phyloP scores from a whole-genome alignment of 1,140 invertebrate genomes.

The Diabrotica undecimpunctata region DNA sequence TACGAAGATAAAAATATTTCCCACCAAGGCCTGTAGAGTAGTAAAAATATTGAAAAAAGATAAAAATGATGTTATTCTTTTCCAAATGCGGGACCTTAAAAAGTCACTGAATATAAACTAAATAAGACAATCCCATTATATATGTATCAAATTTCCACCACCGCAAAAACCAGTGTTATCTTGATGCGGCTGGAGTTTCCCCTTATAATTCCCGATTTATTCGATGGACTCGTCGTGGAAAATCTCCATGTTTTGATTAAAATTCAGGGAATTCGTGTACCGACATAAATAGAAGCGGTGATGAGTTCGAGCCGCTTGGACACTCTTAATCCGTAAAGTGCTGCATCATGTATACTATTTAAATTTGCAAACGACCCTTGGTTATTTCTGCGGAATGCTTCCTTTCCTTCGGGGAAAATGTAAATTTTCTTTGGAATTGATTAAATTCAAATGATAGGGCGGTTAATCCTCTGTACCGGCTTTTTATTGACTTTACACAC shows the following conservation, averaged over 20 bases:
- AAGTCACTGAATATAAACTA: too few species aligned
- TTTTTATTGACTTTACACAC: conserved; percentile 9
- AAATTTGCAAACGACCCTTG: conserved; percentile 42
- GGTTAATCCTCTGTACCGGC: conserved; percentile 10
- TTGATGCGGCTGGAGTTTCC: neutral
- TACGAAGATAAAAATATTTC: too few species aligned
- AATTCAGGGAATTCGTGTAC: conserved; percentile 12
- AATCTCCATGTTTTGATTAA: conserved; percentile 6
- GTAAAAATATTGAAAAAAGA: too few species aligned
- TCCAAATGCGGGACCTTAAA: too few species aligned
- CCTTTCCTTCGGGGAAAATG: conserved; percentile 5
- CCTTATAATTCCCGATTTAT: neutral
- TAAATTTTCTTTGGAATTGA: conserved; percentile 13
- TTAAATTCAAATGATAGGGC: conserved; percentile 11
- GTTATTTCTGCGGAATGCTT: conserved; percentile 13
- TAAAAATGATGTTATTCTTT: too few species aligned
- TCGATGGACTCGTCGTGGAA: neutral
- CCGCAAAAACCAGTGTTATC: too few species aligned
- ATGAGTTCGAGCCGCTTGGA: conserved; percentile 21
- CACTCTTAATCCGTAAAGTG: conserved; percentile 40
- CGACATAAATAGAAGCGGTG: conserved; percentile 8
- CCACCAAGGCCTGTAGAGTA: too few species aligned
- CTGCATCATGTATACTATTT: conserved; percentile 43
- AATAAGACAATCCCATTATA: too few species aligned
- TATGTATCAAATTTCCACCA: too few species aligned